phyloP scores from a whole-genome alignment of 2,797 vertebrate species.

The Onychomys arenicola region DNA sequence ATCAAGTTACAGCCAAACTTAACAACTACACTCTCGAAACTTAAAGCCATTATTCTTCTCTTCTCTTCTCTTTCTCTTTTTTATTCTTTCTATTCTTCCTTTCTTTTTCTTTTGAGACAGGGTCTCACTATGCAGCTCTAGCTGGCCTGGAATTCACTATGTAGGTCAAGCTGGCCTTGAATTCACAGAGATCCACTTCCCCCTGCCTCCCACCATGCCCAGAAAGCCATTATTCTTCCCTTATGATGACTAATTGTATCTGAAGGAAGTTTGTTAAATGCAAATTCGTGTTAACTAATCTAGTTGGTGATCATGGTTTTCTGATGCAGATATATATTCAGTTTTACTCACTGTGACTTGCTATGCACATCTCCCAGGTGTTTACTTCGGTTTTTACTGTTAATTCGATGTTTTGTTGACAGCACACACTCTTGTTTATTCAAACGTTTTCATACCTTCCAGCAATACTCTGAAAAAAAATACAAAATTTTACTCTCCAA shows the following conservation, averaged over 20 bases:
- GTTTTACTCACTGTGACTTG: slow-evolving; percentile 24
- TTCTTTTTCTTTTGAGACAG: not conserved
- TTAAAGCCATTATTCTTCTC: not conserved
- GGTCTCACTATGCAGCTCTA: not conserved
- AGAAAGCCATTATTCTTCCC: slow-evolving; percentile 21
- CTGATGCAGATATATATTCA: not conserved
- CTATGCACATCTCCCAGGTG: not conserved
- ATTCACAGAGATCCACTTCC: not conserved
- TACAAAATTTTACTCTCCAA: not conserved
- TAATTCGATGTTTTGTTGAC: slow-evolving; percentile 34
- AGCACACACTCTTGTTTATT: not conserved
- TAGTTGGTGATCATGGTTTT: slow-evolving; percentile 28
- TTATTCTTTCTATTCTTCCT: not conserved
- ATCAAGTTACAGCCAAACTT: not conserved
- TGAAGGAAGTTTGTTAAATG: slow-evolving; percentile 41
- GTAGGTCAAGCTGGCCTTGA: not conserved
- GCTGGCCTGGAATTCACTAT: not conserved
- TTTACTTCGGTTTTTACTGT: slow-evolving; percentile 38
- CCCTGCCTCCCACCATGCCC: not conserved
- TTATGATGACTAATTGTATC: slow-evolving; percentile 40
- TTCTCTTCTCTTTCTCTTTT: not conserved
- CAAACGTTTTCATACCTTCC: not conserved
- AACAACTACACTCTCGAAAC: not conserved
- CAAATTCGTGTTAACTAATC: slow-evolving; percentile 57
- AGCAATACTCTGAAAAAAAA: not conserved